Evolutionary conservation across 2,113 vertebrate genomes (phyloP).

Genomic region (Ophthalmolycus amberensis): DNA sequence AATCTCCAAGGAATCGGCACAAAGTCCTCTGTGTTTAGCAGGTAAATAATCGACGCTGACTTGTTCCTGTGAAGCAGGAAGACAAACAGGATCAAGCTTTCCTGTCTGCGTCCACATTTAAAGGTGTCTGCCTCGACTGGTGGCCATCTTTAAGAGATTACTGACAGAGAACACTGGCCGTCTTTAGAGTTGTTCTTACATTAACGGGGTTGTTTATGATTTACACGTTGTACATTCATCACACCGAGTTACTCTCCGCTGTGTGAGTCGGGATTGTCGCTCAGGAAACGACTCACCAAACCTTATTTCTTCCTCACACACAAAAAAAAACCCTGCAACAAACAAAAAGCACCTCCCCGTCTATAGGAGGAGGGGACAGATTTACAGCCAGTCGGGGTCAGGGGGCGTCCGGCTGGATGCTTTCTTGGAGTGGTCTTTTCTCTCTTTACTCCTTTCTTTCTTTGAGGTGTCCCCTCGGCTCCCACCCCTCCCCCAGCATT

Average conservation of each 20-base stretch:
- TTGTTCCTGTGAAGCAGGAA: slow-evolving; percentile 76
- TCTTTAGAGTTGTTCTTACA: slow-evolving; percentile 28
- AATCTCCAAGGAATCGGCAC: slow-evolving; percentile 52
- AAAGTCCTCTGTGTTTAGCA: slow-evolving; percentile 65
- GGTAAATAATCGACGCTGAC: slow-evolving; percentile 77
- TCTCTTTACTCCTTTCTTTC: slow-evolving; percentile 78
- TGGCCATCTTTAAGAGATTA: slow-evolving; percentile 47
- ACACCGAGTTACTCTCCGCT: slow-evolving; percentile 1
- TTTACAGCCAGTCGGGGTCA: slow-evolving; percentile 83
- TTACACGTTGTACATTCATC: background rate
- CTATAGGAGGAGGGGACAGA: slow-evolving; percentile 77
- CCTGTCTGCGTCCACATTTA: slow-evolving; percentile 45
- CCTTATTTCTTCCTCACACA: slow-evolving; percentile 44
- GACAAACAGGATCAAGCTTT: slow-evolving; percentile 73
- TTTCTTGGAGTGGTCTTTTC: slow-evolving; percentile 82
- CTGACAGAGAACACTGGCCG: background rate
- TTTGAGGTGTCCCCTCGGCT: slow-evolving; percentile 76
- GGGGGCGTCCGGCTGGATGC: slow-evolving; percentile 79
- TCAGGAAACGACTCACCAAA: slow-evolving; percentile 42
- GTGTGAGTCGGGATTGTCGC: slow-evolving; percentile 35
- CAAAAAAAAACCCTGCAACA: slow-evolving; percentile 55
- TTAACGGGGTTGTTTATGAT: slow-evolving; percentile 36
- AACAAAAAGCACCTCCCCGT: slow-evolving; percentile 54
- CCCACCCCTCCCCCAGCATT: slow-evolving; percentile 82
- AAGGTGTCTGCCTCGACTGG: slow-evolving; percentile 49